phyloP scores from a whole-genome alignment of 1,140 invertebrate species.

The Kradibia gibbosae region DNA sequence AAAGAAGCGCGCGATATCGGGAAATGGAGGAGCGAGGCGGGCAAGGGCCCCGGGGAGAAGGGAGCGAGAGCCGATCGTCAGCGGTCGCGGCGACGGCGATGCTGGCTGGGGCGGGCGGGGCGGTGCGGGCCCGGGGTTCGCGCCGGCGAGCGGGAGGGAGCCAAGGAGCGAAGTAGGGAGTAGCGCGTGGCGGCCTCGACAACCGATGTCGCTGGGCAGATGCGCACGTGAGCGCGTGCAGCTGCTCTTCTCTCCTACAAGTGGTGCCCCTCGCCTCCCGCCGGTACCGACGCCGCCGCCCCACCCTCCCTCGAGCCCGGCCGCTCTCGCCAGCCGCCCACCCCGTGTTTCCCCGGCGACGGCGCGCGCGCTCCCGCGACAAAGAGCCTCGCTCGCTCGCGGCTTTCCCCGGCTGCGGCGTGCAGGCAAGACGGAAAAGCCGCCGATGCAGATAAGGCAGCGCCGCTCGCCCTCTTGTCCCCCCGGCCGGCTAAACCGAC shows the following conservation, averaged over 20 bases:
- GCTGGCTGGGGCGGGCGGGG: constrained; percentile 38
- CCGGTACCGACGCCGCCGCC: no score
- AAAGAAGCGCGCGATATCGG: constrained; percentile 13
- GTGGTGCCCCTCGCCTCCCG: constrained; percentile 73
- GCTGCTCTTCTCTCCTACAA: constrained; percentile 73
- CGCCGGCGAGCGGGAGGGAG: constrained; percentile 53
- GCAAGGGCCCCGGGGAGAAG: background rate
- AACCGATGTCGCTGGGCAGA: constrained; percentile 68
- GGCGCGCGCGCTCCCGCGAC: background rate
- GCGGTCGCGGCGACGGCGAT: constrained; percentile 42
- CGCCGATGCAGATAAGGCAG: background rate
- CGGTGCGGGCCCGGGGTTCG: constrained; percentile 45
- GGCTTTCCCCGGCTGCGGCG: background rate
- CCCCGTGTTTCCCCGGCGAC: background rate
- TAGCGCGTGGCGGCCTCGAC: constrained; percentile 55
- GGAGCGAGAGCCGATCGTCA: constrained; percentile 31
- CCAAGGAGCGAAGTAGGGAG: background rate
- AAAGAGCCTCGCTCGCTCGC: background rate
- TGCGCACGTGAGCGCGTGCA: constrained; percentile 64
- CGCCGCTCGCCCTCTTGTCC: background rate
- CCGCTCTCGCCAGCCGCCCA: background rate
- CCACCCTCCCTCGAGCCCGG: constrained; percentile 47
- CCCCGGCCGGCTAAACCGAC: background rate
- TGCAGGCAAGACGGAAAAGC: no score
- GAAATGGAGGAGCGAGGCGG: constrained; percentile 68